Base-by-base conservation (phyloP, 2,797 vertebrate species). In the Chrysocyon brachyurus region DNA sequence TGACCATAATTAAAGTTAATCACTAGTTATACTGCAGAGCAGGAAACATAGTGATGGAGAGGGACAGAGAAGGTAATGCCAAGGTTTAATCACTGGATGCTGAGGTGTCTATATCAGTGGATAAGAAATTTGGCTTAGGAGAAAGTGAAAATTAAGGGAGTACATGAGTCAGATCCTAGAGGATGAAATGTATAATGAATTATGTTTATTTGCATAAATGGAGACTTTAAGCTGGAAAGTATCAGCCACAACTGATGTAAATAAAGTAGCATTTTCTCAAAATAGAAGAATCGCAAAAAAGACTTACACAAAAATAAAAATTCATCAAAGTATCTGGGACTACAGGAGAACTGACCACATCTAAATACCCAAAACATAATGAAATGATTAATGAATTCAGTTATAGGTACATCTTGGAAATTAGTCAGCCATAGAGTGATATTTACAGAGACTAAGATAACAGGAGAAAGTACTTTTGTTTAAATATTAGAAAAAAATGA, bases 1-100 rank as follows among this genome's bases (percentile, higher is more conserved):
- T 84, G 54, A 86, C 2, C 81, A 12, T 87, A 96, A 97, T 97
- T 95, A 92, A 94, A 94, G 61, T 54, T 88, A 90, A 91, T 96
- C 89, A 96, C 52, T 88, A 87, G n/a, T 84, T 94, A 83, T 26
- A 57, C 16, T n/a, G 11, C 49, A 95, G 63, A 93, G 90, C 36
- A 96, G 52, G 36, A 93, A 91, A 92, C 46, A 70, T 7, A 86
- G 26, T 92, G 92, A 72, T 33, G 28, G 75, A 70, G 11, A 77
- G 70, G 59, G 40, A 61, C 73, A 79, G 31, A 8, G 22, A 91
- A 82, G 75, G 75, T 21, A 92, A 66, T 56, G 49, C 72, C 57
- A 64, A 85, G 19, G 68, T 49, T 88, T 94, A 94, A 88, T 88
- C 92, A 88, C 31, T 64, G 28, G 46, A 28, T 59, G 40, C 36